phyloP scores from a whole-genome alignment of 2,113 vertebrate genomes.

The Eidolon helvum region DNA sequence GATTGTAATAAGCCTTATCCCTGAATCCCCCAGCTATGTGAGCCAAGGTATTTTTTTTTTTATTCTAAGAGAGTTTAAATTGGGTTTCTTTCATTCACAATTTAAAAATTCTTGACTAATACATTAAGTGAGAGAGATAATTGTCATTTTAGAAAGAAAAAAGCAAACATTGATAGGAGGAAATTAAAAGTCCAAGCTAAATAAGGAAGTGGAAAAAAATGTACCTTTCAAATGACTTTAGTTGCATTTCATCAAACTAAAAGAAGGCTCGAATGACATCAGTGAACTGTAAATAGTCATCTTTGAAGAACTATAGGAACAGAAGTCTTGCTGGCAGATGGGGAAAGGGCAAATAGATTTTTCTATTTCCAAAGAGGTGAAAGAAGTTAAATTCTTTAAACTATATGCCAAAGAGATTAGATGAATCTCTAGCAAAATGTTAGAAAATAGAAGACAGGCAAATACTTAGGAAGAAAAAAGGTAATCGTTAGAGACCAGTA shows the following conservation, averaged over 20 bases:
- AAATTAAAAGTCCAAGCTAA: constrained; percentile 46
- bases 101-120: neutral
- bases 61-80: neutral
- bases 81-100: neutral
- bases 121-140: constrained; percentile 12
- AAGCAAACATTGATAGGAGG: neutral
- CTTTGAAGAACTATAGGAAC: constrained; percentile 69
- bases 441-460: constrained; percentile 19
- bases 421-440: constrained; percentile 39
- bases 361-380: constrained; percentile 66
- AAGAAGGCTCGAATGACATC: constrained; percentile 60
- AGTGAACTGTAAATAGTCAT: constrained; percentile 66
- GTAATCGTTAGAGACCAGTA: neutral
- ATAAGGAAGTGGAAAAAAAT: constrained; percentile 20
- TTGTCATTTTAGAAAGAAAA: constrained; percentile 24
- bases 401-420: constrained; percentile 46
- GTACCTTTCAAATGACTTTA: constrained; percentile 53
- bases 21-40: neutral
- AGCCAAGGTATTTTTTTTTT: neutral
- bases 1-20: neutral
- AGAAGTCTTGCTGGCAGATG: constrained; percentile 66
- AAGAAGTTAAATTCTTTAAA: constrained; percentile 66
- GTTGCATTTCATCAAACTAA: constrained; percentile 32
- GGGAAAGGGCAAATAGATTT: constrained; percentile 67
- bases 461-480: constrained; percentile 39